phyloP scores from a whole-genome alignment of 1,140 invertebrate genomes.

The Colletes gigas region DNA sequence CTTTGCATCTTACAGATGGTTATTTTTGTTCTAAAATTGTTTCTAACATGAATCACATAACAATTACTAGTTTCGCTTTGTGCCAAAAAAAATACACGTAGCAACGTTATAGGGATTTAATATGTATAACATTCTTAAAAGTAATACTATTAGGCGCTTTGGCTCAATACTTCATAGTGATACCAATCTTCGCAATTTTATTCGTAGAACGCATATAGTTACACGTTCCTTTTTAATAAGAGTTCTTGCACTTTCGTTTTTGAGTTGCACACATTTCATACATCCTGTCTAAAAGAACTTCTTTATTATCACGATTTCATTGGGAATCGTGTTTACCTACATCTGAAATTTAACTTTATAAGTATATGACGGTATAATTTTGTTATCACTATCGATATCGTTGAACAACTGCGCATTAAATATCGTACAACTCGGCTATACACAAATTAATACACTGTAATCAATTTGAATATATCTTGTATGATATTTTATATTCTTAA shows the following conservation, averaged over 20 bases:
- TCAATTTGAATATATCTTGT: neutral
- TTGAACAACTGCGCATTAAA: neutral
- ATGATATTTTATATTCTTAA: neutral
- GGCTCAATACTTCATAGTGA: slow-evolving; percentile 2
- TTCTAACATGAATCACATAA: neutral
- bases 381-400: neutral
- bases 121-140: neutral
- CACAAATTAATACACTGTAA: neutral
- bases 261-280: slow-evolving; percentile 4
- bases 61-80: slow-evolving; percentile 4
- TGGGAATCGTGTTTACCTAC: neutral
- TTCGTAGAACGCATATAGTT: neutral
- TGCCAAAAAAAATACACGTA: neutral
- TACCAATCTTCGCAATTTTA: neutral
- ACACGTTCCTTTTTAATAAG: neutral
- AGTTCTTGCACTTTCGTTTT: neutral
- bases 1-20: neutral
- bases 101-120: neutral
- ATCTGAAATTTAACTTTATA: neutral
- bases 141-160: neutral
- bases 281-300: neutral
- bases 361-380: neutral
- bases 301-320: neutral
- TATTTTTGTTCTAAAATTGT: neutral
- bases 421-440: neutral